Evolutionary conservation across 2,888 invertebrate species (phyloP), one percentile per base, ranked within the genome.

Genomic region (Aphidoletes aphidimyza): DNA sequence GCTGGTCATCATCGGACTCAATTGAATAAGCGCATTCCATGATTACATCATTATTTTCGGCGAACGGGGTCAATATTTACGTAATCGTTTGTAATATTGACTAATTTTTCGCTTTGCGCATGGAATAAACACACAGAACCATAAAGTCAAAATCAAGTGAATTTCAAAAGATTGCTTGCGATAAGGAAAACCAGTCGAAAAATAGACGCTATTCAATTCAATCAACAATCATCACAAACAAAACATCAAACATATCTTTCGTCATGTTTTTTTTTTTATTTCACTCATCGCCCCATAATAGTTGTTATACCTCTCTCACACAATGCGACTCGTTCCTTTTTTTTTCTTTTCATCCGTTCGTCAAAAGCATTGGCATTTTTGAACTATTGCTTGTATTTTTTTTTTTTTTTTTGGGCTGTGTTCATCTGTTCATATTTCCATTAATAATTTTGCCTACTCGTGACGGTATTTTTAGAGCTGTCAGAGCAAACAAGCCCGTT

Each of bases 391-490:
- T 30, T 30, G 69, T 22, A 11, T 8, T 5, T 47, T 69, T 14
- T 69, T 69, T 30, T 9, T 69, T 69, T 69, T 14, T 69, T 69
- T 30, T 9, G 26, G 26, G 69, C 69, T 47, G 2, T 30, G 69
- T n/a, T n/a, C n/a, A n/a, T n/a, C n/a, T 30, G 54, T 22, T 30
- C 69, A 69, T 69, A 69, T 69, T 69, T 69, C 69, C 69, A 69
- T 69, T 30, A 69, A 69, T 69, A 69, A 34, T 69, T 34, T 69
- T 34, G 26, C 69, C 26, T 69, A 30, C 34, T 69, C 69, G n/a
- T n/a, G n/a, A 30, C 0, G 2, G 11, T 69, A 69, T 69, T 69
- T 69, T 69, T 69, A 69, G 30, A 30, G 14, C 69, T 69, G 69
- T 69, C 69, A 34, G 69, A 69, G 69, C 69, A 69, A 30, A 30